Base-by-base conservation (phyloP, 2,113 vertebrate species). In the Indri indri region DNA sequence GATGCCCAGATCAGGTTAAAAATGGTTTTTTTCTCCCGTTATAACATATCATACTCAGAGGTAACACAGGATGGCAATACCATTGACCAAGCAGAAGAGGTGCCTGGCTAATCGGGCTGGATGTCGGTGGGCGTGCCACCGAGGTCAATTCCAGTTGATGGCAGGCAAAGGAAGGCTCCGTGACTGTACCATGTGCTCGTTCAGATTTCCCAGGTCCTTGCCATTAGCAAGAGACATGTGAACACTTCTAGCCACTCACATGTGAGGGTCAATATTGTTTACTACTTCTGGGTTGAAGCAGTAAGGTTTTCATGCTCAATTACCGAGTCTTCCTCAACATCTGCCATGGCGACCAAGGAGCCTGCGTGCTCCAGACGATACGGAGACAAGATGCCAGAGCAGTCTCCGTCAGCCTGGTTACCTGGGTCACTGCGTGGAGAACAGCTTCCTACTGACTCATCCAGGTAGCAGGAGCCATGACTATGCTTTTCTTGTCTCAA, bases 71-170 rank as follows among this genome's bases (percentile, higher is more conserved):
- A 30, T 20, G 65, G 45, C 45, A 0, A 2, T 16, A 65, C 10
- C 42, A 34, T 18, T 34, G 66, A 22, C 9, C 40, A 1, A 34
- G 40, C n/a, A 30, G 45, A 30, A 42, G 66, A 20, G 40, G 8
- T 1, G 27, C 27, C 20, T 10, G 73, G 10, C 6, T 32, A 2
- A 34, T 17, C 8, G 4, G 22, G 6, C 54, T 59, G 57, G 86
- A 40, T 5, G 3, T 37, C 0, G 30, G 4, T 17, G 16, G 14
- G 10, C 10, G 1, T 0, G 34, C 20, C 14, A 2, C 7, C 22
- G 20, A 32, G 3, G 20, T 2, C 27, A 37, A 17, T 63, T 25
- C 47, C 37, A 16, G 87, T 40, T 27, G 1, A 18, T 1, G 5
- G 54, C n/a, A 76, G 20, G 59, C 23, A n/a, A 76, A 23, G 14